Percentiles rank a stretch among this genome's conserved stretches.
phyloP scores from a whole-genome alignment of 2,888 invertebrate genomes.

The Noctua fimbriata region DNA sequence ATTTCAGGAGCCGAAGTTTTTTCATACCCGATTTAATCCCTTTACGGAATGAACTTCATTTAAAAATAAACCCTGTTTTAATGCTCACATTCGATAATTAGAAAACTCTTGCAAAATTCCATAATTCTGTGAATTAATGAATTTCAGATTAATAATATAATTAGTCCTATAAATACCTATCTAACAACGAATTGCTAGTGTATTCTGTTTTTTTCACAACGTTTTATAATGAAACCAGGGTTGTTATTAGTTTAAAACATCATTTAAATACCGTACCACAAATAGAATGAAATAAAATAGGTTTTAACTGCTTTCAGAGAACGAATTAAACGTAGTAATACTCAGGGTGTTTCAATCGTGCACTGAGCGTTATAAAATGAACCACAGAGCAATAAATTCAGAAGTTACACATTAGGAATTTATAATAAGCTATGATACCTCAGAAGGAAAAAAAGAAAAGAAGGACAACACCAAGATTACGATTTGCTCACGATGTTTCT shows the following conservation, averaged over 20 bases:
- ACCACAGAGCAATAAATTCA: slow-evolving; percentile 7
- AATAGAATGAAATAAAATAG: slow-evolving; percentile 41
- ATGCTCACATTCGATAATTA: not conserved
- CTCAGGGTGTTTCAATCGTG: slow-evolving; percentile 50
- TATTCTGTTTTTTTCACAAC: not conserved
- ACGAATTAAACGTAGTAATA: slow-evolving; percentile 57
- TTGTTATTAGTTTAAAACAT: slow-evolving; percentile 3
- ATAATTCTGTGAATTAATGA: not conserved
- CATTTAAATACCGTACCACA: not conserved
- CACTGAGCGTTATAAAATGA: slow-evolving; percentile 45
- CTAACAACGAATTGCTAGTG: not conserved
- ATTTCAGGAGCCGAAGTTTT: not conserved
- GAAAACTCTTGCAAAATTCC: not conserved
- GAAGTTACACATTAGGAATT: slow-evolving; percentile 6
- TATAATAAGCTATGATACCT: not conserved
- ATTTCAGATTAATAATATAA: not conserved
- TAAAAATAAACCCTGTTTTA: too few relatives aligned
- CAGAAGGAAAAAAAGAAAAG: not conserved
- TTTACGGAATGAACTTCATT: not conserved
- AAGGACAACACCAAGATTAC: too few relatives aligned
- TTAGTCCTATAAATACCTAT: not conserved
- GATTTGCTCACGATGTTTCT: not conserved
- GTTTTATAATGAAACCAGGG: not conserved
- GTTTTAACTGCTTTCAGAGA: slow-evolving; percentile 39
- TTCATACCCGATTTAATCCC: not conserved